Base-by-base conservation (phyloP, 2,113 vertebrate species). In the Albula glossodonta region DNA sequence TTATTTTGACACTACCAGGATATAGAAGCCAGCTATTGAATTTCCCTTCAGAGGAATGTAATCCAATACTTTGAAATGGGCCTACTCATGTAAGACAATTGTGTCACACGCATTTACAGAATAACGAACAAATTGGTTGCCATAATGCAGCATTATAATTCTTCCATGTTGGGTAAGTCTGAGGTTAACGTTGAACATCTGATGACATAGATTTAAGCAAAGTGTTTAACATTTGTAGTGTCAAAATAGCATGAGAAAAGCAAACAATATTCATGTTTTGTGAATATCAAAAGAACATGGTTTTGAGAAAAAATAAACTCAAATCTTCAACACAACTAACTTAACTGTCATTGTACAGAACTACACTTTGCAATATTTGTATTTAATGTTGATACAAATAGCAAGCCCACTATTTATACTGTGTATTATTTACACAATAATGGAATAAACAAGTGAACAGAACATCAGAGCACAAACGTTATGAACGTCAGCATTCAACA, bases 1-100 rank as follows among this genome's bases (percentile, higher is more conserved):
- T 88, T 89, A 92, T 95, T 95, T 95, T 93, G 92, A 94, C 90
- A 89, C 88, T 91, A 90, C 90, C 90, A 89, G 93, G 94, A 95
- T 94, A 94, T 11, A 31, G 22, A 74, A 85, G 93, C 92, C 93
- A 93, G 90, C 92, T 94, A 94, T 95, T 90, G 89, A 91, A 93
- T 95, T 95, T 93, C 95, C 84, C 89, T 89, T 87, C 93, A 93
- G 92, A 94, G 92, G 90, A 85, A 90, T 91, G 94, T 93, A 94
- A 95, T 92, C 93, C 88, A 90, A 94, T 94, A 93, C 90, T 89
- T 82, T 90, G 50, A 86, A 91, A 91, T 94, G 92, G 93, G 89
- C 89, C 80, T 91, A 91, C 92, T 90, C 88, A 88, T 90, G 91
- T 92, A 84, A 88, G 93, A 92, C 92, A 79, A 92, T 93, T 91